Percentiles rank a stretch among this genome's conserved stretches.
These are phyloP conservation scores for Dinomys branickii DNA, from an alignment of 2,113 vertebrate genomes.

Conservation along the genomic window DNA sequence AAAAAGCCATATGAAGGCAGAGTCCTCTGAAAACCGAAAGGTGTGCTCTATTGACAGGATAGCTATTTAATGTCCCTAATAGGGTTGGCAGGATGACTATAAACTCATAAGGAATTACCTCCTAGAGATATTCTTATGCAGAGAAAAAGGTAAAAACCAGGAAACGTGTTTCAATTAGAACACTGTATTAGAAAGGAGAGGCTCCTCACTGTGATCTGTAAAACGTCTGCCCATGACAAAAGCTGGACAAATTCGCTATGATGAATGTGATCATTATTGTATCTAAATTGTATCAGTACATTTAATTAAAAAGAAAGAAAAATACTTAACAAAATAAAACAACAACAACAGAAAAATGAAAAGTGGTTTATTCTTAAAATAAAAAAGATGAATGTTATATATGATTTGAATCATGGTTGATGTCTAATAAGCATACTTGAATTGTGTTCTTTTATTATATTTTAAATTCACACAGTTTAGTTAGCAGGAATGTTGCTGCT, in stretches of 20 bases:
- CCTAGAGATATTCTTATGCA: background rate
- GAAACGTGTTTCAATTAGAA: conserved; percentile 29
- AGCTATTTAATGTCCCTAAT: background rate
- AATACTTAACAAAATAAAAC: background rate
- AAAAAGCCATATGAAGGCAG: background rate
- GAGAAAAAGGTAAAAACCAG: background rate
- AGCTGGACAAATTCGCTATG: background rate
- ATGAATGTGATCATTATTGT: background rate
- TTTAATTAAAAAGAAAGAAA: background rate
- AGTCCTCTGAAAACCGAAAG: background rate
- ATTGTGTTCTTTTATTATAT: conserved; percentile 27
- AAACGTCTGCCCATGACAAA: conserved; percentile 10
- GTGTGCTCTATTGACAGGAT: background rate
- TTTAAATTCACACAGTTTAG: conserved; percentile 26
- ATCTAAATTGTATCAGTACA: background rate
- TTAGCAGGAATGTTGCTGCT: background rate
- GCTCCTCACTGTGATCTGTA: background rate
- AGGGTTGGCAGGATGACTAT: background rate
- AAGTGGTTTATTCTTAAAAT: conserved; percentile 41
- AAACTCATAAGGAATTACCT: background rate
- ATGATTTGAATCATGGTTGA: background rate
- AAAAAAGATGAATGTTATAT: conserved; percentile 16
- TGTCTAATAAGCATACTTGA: background rate
- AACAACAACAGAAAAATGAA: conserved; percentile 2
- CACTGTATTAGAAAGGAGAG: background rate